Base-by-base conservation (phyloP, 2,797 vertebrate genomes). In the Phataginus tricuspis region DNA sequence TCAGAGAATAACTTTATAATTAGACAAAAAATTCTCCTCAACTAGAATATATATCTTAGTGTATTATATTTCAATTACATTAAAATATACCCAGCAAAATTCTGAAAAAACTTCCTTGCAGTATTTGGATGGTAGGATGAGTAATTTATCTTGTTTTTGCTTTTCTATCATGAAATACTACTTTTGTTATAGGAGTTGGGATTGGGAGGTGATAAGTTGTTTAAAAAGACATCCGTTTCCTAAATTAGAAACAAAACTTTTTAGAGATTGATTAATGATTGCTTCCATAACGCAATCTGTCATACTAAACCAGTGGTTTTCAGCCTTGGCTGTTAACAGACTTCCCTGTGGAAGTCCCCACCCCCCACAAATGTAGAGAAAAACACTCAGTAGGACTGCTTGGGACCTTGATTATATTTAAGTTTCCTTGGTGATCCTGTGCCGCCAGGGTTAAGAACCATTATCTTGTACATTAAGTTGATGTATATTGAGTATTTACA, bases 171-270 rank as follows among this genome's bases (percentile, higher is more conserved):
- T 88, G 75, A 83, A 83, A 49, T 85, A 37, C 25, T 87, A 53
- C 10, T 37, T 93, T 71, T 55, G 39, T 87, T 85, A 85, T 2
- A 80, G 39, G 57, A 89, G 34, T 88, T 85, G 31, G 8, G 4
- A 27, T 85, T 91, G 18, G 8, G 25, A 82, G 66, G 31, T 68
- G 45, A 80, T 86, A 92, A 74, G 64, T 74, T 85, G 75, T 86
- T 69, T 91, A 23, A 71, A 80, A 95, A 86, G 29, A 53, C 55
- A 92, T 34, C 55, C 19, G 86, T 86, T 71, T 79, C 68, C 27
- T 87, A 63, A 87, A 79, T 77, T 86, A 72, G 45, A 92, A 94
- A 86, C n/a, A 39, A 89, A 92, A 29, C 27, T 34, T 59, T 91
- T 77, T 79, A 88, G 45, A 34, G 9, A 51, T 93, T 84, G 84